Percentiles rank a stretch among this genome's conserved stretches.
Evolutionary conservation across 1,140 invertebrate genomes (phyloP).

Genomic region (Nephotettix cincticeps): DNA sequence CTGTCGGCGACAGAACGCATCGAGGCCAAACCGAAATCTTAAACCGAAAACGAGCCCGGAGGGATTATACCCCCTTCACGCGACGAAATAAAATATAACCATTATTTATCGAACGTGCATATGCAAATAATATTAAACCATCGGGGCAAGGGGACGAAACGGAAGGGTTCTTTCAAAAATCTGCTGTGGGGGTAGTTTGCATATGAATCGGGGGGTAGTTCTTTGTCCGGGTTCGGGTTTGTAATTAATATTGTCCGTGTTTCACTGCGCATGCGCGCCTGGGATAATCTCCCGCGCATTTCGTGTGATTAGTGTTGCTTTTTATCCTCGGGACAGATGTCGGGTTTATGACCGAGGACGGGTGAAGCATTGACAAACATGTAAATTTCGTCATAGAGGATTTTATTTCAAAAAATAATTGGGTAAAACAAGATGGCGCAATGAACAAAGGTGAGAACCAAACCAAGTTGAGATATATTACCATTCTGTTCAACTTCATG

Average conservation of each 20-base stretch:
- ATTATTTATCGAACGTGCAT: slow-evolving; percentile 29
- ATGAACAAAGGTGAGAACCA: too few species aligned
- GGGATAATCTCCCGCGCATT: neutral
- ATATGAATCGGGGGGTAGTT: slow-evolving; percentile 27
- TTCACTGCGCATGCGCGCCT: slow-evolving; percentile 19
- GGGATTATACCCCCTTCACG: slow-evolving; percentile 20
- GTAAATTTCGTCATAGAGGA: too few species aligned
- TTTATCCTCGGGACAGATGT: slow-evolving; percentile 10
- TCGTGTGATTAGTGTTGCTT: slow-evolving; percentile 14
- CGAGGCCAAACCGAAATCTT: slow-evolving; percentile 1
- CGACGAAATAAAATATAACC: slow-evolving; percentile 27
- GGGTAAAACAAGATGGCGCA: too few species aligned
- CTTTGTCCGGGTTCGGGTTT: slow-evolving; percentile 25
- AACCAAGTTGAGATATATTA: too few species aligned
- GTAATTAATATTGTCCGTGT: slow-evolving; percentile 28
- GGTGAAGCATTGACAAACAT: too few species aligned
- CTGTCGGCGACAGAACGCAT: too few species aligned
- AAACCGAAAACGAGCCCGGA: slow-evolving; percentile 9
- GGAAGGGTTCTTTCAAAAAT: slow-evolving; percentile 32
- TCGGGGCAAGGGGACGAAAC: neutral
- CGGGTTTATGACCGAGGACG: neutral
- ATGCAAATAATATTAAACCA: slow-evolving; percentile 31
- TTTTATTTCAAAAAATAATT: too few species aligned
- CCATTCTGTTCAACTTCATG: too few species aligned
- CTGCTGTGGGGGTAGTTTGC: slow-evolving; percentile 26